A percentile compares a stretch with the other conserved stretches of the same genome.
Conservation (phyloP, 2,888 invertebrate genomes). For the Nycteola revayana region DNA sequence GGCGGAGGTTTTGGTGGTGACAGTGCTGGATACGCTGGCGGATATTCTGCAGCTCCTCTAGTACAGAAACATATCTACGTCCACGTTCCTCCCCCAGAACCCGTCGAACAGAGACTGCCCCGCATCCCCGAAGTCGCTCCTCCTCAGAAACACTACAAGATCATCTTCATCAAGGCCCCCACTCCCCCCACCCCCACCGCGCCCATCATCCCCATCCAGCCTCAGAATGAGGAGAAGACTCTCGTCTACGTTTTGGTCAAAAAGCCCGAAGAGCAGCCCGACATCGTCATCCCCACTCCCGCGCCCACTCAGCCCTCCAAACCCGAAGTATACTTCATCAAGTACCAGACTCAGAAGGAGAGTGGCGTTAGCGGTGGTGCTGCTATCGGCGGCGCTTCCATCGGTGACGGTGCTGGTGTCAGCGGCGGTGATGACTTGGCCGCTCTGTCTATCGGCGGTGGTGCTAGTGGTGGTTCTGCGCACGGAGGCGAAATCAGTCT, state of each 20-base stretch:
- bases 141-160: conserved; percentile 94
- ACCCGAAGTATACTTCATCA: conserved; percentile 95
- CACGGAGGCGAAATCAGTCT: conserved; percentile 57
- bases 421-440: conserved; percentile 50
- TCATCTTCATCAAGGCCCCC: conserved; percentile 96
- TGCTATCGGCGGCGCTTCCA: conserved; percentile 57
- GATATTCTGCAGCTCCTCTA: conserved; percentile 81
- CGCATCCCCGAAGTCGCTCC: conserved; percentile 86
- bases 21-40: conserved; percentile 69
- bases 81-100: conserved; percentile 94
- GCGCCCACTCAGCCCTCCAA: conserved; percentile 92
- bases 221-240: conserved; percentile 93
- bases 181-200: conserved; percentile 91
- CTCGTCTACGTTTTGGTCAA: conserved; percentile 94
- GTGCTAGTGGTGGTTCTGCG: conserved; percentile 32
- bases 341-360: conserved; percentile 87
- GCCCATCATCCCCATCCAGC: conserved; percentile 89
- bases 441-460: conserved; percentile 47
- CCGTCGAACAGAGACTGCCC: conserved; percentile 85
- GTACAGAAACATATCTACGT: conserved; percentile 95
- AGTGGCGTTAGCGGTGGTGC: conserved; percentile 66
- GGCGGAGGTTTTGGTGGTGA: conserved; percentile 52
- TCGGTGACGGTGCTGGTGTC: conserved; percentile 52
- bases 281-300: conserved; percentile 88
- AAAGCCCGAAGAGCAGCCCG: conserved; percentile 92